Evolutionary conservation across 2,797 vertebrate genomes (phyloP).

Genomic region (Sebastes alutus): DNA sequence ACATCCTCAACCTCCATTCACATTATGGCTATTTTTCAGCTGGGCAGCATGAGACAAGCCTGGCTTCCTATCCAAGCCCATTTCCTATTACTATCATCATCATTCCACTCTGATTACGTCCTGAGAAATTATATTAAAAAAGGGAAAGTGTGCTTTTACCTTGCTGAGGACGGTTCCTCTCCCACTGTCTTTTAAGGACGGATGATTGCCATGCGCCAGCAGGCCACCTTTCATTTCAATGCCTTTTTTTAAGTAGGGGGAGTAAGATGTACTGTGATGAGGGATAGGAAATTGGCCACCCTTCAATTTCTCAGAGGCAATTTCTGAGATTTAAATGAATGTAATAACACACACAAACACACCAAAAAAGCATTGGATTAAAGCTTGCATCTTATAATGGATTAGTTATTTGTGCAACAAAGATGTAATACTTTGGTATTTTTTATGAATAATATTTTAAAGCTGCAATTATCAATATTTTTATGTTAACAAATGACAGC

Average conservation of each 20-base stretch:
- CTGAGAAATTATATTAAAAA: constrained; percentile 18
- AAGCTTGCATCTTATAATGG: background rate
- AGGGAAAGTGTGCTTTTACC: constrained; percentile 11
- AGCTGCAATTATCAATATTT: background rate
- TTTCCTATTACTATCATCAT: constrained; percentile 20
- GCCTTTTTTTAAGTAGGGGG: background rate
- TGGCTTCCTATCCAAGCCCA: background rate
- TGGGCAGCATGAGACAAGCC: background rate
- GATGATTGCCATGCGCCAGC: constrained; percentile 13
- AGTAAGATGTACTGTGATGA: background rate
- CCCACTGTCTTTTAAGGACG: background rate
- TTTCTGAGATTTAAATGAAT: background rate
- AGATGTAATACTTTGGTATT: background rate
- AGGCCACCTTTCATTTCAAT: constrained; percentile 9
- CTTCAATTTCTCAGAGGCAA: background rate
- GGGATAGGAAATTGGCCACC: background rate
- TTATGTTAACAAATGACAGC: background rate
- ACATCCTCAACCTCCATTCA: too few relatives aligned
- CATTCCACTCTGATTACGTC: constrained; percentile 35
- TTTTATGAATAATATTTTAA: background rate
- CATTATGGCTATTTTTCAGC: constrained; percentile 10
- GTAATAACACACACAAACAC: background rate
- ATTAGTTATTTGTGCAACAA: background rate
- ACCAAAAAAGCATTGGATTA: background rate
- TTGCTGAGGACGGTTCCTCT: background rate